Evolutionary conservation across 2,797 vertebrate species (phyloP).

Genomic region (Rhinoraja longicauda): DNA sequence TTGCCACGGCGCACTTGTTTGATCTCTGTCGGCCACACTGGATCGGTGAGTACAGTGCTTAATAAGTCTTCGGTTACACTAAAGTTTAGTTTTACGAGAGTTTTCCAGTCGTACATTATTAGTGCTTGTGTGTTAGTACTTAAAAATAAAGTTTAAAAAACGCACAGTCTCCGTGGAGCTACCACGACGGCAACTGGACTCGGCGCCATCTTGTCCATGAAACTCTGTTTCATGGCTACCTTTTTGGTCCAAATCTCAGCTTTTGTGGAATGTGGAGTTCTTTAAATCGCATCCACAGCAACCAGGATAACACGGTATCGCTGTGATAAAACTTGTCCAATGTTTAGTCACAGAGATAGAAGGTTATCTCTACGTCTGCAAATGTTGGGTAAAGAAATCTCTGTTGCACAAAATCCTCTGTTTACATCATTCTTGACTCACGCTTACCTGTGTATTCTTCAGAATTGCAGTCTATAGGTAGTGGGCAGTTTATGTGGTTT

Average conservation of each 20-base stretch:
- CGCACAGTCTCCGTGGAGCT: too few relatives aligned
- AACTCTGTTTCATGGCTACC: background rate
- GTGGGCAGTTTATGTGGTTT: background rate
- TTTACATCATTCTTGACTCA: background rate
- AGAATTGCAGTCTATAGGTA: background rate
- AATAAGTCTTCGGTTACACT: too few relatives aligned
- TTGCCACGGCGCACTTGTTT: too few relatives aligned
- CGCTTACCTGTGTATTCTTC: background rate
- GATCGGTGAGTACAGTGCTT: too few relatives aligned
- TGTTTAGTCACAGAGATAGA: background rate
- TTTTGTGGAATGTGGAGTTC: background rate
- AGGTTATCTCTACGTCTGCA: background rate
- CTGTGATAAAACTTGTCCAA: background rate
- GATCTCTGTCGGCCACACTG: too few relatives aligned
- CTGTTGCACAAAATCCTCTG: background rate
- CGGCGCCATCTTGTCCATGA: too few relatives aligned
- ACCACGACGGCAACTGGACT: too few relatives aligned
- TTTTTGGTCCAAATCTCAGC: background rate
- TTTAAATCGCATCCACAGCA: background rate
- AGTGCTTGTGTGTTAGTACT: too few relatives aligned
- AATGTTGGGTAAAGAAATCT: background rate
- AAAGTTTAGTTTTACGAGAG: too few relatives aligned
- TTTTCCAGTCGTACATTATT: too few relatives aligned
- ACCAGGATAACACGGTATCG: background rate
- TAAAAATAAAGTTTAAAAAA: too few relatives aligned